Evolutionary conservation across 2,797 vertebrate genomes (phyloP).

Genomic region (Okamejei kenojei): DNA sequence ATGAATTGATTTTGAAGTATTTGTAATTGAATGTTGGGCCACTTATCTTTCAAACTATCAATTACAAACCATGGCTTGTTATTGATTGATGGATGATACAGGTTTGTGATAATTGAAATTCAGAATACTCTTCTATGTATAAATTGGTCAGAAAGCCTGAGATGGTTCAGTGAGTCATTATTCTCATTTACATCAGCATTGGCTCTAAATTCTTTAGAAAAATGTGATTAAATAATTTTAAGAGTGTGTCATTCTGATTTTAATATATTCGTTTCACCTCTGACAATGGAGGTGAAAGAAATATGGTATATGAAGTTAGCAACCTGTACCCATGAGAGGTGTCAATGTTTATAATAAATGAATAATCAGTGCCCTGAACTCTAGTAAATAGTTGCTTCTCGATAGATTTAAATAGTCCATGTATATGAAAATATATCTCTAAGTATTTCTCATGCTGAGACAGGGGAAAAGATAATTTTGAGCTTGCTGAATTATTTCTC

Average conservation of each 20-base stretch:
- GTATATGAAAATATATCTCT: neutral
- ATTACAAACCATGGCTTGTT: neutral
- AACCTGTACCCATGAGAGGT: neutral
- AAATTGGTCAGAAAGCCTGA: neutral
- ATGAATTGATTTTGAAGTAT: slow-evolving; percentile 40
- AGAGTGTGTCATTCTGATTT: neutral
- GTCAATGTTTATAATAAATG: neutral
- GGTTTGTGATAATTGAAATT: neutral
- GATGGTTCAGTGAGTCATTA: neutral
- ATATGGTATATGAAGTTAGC: neutral
- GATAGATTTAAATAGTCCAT: neutral
- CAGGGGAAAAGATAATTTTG: neutral
- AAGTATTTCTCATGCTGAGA: neutral
- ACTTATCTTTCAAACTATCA: too few relatives aligned
- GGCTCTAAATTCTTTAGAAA: neutral
- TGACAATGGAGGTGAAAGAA: neutral
- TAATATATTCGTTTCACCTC: neutral
- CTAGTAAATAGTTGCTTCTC: neutral
- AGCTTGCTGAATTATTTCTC: neutral
- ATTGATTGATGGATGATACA: neutral
- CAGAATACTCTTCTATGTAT: neutral
- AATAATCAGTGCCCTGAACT: neutral
- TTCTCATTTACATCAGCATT: neutral
- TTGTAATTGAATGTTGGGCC: neutral
- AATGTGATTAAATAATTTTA: too few relatives aligned